Conservation (phyloP, 2,888 invertebrate species). For the Sarcophaga subvicina region DNA sequence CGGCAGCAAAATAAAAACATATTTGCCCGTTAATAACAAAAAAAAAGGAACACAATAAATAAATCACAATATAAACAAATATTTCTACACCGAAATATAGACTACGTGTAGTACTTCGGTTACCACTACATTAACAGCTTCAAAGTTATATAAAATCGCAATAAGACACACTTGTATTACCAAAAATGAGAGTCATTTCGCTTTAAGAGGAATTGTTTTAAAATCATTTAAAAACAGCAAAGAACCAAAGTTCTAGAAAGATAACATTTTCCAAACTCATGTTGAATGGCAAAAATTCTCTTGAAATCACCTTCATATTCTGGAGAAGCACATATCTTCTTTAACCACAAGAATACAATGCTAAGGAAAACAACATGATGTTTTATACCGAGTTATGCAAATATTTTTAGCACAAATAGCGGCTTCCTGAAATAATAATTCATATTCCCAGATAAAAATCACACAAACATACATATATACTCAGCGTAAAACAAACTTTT, state of each 20-base stretch:
- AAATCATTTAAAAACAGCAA: too few species aligned
- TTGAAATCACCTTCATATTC: neutral
- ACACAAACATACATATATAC: conserved; percentile 67
- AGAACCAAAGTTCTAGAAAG: too few species aligned
- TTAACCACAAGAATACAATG: conserved; percentile 35
- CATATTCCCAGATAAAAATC: conserved; percentile 79
- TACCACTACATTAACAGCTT: conserved; percentile 30
- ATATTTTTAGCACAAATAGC: conserved; percentile 79
- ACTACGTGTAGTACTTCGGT: neutral
- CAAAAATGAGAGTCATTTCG: neutral
- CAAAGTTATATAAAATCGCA: conserved; percentile 32
- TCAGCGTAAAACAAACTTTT: conserved; percentile 8
- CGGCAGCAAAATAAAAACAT: conserved; percentile 20
- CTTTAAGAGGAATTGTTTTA: neutral
- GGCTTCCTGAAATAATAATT: conserved; percentile 81
- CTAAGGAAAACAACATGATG: conserved; percentile 24
- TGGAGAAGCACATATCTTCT: neutral
- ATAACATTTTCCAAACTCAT: too few species aligned
- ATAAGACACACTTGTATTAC: conserved; percentile 12
- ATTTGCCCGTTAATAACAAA: conserved; percentile 62
- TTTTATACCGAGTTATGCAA: conserved; percentile 72
- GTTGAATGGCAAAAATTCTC: neutral
- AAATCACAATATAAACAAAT: conserved; percentile 62
- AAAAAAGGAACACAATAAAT: conserved; percentile 47
- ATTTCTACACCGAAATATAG: conserved; percentile 14